These are phyloP conservation scores for Rhinoptilus africanus DNA, from an alignment of 2,113 vertebrate genomes.

Conservation along the genomic window DNA sequence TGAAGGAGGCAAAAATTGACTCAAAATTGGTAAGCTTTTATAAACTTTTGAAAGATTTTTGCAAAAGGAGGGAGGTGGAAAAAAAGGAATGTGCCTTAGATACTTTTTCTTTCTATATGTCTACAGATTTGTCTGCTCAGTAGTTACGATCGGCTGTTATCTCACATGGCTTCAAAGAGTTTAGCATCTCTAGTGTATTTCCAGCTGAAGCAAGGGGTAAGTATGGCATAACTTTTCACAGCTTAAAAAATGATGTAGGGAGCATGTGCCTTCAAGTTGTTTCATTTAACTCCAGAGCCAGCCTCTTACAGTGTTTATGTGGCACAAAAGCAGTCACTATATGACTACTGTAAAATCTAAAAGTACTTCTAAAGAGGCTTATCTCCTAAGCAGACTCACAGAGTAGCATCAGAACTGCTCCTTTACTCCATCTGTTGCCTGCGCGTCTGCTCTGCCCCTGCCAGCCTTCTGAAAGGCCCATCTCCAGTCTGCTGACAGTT, in stretches of 20 bases:
- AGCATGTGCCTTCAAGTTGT: background rate
- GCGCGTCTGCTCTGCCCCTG: rapidly evolving
- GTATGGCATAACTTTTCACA: constrained; percentile 14
- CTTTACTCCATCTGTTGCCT: background rate
- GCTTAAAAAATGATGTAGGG: background rate
- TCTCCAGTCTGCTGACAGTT: background rate
- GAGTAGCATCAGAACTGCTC: background rate
- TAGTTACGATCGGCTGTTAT: constrained; percentile 72
- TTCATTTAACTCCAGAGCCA: background rate
- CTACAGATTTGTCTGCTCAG: constrained; percentile 69
- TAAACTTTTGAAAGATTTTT: background rate
- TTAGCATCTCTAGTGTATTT: constrained; percentile 75
- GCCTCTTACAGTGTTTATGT: background rate
- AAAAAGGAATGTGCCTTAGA: background rate
- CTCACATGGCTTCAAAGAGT: constrained; percentile 82
- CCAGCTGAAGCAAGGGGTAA: constrained; percentile 78
- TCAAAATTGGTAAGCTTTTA: constrained; percentile 79
- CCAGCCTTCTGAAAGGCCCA: background rate
- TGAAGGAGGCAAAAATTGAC: constrained; percentile 74
- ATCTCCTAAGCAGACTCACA: rapidly evolving
- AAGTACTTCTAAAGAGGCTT: background rate
- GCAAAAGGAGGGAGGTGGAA: background rate
- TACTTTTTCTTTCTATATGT: background rate
- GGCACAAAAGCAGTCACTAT: background rate
- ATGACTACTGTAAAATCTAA: background rate